phyloP scores from a whole-genome alignment of 1,140 invertebrate species.

The Drosophila bifasciata region DNA sequence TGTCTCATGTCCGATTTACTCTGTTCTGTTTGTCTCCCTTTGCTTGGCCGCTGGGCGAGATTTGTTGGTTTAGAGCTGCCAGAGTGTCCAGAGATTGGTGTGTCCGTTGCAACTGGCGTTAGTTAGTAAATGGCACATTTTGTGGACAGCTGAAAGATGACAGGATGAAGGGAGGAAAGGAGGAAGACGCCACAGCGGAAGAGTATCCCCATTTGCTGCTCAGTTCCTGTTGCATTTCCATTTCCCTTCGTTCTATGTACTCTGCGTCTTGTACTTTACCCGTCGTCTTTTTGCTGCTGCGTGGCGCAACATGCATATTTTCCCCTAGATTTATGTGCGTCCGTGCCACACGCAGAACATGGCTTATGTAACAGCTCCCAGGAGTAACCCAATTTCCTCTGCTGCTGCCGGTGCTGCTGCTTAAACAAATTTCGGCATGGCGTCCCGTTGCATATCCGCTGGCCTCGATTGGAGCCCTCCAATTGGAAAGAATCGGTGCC shows the following conservation, averaged over 20 bases:
- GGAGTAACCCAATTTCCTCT: conserved; percentile 73
- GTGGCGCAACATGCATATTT: conserved; percentile 61
- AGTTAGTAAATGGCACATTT: conserved; percentile 29
- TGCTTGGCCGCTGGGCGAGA: conserved; percentile 32
- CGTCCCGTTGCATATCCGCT: conserved; percentile 48
- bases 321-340: conserved; percentile 60
- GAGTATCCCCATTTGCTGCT: not conserved
- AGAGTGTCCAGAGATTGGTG: conserved; percentile 19
- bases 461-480: conserved; percentile 41
- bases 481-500: conserved; percentile 27
- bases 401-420: conserved; percentile 28
- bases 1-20: not conserved
- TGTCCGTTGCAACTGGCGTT: conserved; percentile 20
- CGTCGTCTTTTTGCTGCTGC: conserved; percentile 39
- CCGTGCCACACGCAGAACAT: conserved; percentile 40
- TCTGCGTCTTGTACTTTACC: conserved; percentile 23
- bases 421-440: conserved; percentile 68
- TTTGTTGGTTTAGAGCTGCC: conserved; percentile 36
- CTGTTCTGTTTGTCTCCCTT: conserved; percentile 37
- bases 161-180: not conserved
- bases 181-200: not conserved
- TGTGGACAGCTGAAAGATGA: not conserved
- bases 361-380: conserved; percentile 59
- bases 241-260: conserved; percentile 25
- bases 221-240: conserved; percentile 45